Conservation (phyloP, 2,797 vertebrate genomes). For the Amazona finschi region DNA sequence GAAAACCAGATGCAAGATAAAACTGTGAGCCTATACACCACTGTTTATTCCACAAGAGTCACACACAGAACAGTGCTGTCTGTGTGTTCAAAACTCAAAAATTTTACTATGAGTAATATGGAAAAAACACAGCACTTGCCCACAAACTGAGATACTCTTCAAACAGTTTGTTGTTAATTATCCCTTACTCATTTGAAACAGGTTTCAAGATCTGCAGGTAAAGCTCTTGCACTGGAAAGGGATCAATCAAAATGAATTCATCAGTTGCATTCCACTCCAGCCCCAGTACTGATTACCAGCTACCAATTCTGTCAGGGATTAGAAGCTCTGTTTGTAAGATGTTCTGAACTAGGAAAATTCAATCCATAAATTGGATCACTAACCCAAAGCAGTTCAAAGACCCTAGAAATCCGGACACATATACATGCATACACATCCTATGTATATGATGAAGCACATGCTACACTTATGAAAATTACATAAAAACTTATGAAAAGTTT, state of each 20-base stretch:
- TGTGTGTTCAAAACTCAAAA: not conserved
- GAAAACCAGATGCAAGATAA: conserved; percentile 31
- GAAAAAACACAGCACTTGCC: not conserved
- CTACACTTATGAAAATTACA: not conserved
- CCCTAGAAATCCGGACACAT: not conserved
- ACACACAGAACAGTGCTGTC: not conserved
- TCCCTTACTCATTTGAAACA: not conserved
- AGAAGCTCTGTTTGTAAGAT: not conserved
- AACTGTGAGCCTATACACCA: not conserved
- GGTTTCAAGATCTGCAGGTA: not conserved
- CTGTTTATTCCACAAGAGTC: not conserved
- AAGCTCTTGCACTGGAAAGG: not conserved
- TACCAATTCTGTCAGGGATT: not conserved
- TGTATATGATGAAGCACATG: not conserved
- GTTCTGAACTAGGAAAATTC: not conserved
- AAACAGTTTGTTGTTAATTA: not conserved
- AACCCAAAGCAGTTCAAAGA: not conserved
- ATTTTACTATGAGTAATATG: not conserved
- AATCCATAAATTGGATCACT: not conserved
- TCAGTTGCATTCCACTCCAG: not conserved
- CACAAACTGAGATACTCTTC: not conserved
- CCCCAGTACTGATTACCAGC: not conserved
- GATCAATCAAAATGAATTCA: not conserved
- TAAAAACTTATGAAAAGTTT: not conserved
- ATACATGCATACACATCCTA: not conserved